Evolutionary conservation across 2,888 invertebrate genomes (phyloP).

Genomic region (Elmis aenea): DNA sequence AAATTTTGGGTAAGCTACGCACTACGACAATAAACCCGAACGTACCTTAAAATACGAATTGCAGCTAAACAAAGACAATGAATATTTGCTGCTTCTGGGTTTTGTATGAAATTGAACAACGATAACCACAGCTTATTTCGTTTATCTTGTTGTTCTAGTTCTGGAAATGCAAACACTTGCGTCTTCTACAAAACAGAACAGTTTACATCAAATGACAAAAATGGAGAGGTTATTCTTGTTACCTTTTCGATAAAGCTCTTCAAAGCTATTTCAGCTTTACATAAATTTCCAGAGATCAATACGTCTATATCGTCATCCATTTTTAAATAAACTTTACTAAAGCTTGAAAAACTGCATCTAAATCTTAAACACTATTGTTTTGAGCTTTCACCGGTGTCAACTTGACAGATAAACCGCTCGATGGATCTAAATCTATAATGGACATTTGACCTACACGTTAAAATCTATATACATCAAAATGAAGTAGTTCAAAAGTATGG

Average conservation of each 20-base stretch:
- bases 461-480: too few species aligned
- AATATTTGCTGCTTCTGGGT: constrained; percentile 45
- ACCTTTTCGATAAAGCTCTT: constrained; percentile 47
- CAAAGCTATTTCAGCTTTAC: constrained; percentile 32
- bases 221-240: constrained; percentile 23
- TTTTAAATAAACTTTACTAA: constrained; percentile 21
- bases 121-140: constrained; percentile 58
- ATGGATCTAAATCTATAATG: too few species aligned
- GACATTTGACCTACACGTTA: too few species aligned
- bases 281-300: constrained; percentile 16
- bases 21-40: not conserved
- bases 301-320: constrained; percentile 20
- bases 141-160: constrained; percentile 51
- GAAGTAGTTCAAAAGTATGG: too few species aligned
- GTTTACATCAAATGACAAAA: constrained; percentile 1
- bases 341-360: too few species aligned
- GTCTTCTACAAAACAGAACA: constrained; percentile 49
- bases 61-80: constrained; percentile 55
- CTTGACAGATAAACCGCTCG: too few species aligned
- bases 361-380: too few species aligned
- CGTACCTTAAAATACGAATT: constrained; percentile 63
- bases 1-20: constrained; percentile 1
- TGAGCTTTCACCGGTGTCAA: too few species aligned
- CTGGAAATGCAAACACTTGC: constrained; percentile 58
- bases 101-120: constrained; percentile 55